phyloP scores from a whole-genome alignment of 2,113 vertebrate genomes.

The Balaenoptera acutorostrata region DNA sequence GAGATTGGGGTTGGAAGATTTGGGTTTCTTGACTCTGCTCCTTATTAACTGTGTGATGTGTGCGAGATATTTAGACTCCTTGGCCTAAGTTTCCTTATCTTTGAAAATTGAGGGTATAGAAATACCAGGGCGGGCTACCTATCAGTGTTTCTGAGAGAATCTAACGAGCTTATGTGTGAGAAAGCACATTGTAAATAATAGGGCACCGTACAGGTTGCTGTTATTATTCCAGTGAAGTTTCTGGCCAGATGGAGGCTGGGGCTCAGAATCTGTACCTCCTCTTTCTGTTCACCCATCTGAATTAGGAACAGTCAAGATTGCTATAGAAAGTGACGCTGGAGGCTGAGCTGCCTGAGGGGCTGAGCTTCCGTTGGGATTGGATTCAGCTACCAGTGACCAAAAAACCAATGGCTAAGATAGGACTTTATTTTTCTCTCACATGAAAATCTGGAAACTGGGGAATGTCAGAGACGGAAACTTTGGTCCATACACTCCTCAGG shows the following conservation, averaged over 20 bases:
- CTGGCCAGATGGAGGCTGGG: not conserved
- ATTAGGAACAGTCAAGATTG: not conserved
- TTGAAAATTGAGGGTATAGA: not conserved
- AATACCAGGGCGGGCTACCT: not conserved
- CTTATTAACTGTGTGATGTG: not conserved
- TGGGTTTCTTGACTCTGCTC: not conserved
- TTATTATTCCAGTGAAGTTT: slow-evolving; percentile 15
- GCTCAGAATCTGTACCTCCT: not conserved
- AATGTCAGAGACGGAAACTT: not conserved
- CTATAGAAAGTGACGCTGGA: not conserved
- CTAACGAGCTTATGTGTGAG: not conserved
- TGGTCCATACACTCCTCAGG: not conserved
- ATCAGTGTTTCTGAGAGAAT: not conserved
- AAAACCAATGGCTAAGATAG: not conserved
- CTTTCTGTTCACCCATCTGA: not conserved
- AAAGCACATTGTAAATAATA: not conserved
- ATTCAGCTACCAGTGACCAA: not conserved
- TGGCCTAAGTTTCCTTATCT: not conserved
- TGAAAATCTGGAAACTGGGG: not conserved
- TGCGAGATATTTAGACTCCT: not conserved
- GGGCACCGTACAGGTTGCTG: not conserved
- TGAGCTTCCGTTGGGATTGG: not conserved
- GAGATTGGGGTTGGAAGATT: not conserved
- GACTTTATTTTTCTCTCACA: not conserved
- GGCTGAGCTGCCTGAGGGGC: not conserved